phyloP scores from a whole-genome alignment of 2,888 invertebrate genomes.

The Pomacea canaliculata region DNA sequence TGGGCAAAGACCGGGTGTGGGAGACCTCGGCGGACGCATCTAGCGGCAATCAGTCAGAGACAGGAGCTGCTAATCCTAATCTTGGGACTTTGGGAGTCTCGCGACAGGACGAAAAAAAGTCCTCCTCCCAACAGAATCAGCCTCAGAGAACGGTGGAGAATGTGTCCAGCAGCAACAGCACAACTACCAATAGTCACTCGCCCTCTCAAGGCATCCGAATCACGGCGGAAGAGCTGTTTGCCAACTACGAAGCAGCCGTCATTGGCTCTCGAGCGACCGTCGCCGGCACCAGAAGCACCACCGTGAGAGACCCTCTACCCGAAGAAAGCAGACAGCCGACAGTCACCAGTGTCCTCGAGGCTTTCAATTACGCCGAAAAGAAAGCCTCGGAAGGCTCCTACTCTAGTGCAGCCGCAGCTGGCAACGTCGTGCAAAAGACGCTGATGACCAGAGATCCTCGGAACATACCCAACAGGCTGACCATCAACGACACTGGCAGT shows the following conservation, averaged over 20 bases:
- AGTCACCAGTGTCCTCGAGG: not conserved
- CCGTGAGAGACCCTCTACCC: not conserved
- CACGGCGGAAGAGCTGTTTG: conserved; percentile 25
- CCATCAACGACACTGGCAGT: not conserved
- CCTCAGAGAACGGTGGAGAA: not conserved
- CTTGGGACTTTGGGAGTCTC: not conserved
- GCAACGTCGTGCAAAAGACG: not conserved
- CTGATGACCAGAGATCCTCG: not conserved
- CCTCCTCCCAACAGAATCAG: not conserved
- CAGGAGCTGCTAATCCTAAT: not conserved
- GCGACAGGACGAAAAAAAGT: not conserved
- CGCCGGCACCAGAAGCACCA: not conserved
- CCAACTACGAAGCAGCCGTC: conserved; percentile 23
- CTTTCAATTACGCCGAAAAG: not conserved
- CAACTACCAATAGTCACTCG: not conserved
- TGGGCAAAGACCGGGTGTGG: conserved; percentile 20
- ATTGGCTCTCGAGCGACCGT: not conserved
- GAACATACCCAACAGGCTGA: not conserved
- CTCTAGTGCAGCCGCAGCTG: too few relatives aligned
- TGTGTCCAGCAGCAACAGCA: not conserved
- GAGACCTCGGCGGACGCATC: not conserved
- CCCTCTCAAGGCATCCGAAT: conserved; percentile 16
- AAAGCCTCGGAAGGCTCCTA: too few relatives aligned
- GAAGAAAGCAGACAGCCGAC: not conserved
- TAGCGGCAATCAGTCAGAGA: not conserved